Evolutionary conservation across 2,797 vertebrate species (phyloP).

Genomic region (Tenualosa thibaudeaui): DNA sequence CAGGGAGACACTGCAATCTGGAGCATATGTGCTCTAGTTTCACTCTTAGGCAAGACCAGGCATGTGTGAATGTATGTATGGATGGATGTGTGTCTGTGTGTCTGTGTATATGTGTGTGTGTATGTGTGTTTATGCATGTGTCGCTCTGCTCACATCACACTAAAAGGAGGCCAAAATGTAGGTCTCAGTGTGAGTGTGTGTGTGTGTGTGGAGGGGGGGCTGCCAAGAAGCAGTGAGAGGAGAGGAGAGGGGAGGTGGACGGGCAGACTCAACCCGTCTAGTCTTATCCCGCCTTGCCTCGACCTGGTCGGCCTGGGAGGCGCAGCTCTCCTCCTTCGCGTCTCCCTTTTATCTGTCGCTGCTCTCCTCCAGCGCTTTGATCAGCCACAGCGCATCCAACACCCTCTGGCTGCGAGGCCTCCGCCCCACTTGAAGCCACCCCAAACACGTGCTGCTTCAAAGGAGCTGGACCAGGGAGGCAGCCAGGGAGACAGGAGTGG

Average conservation of each 20-base stretch:
- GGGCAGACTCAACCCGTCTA: neutral
- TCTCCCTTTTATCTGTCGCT: conserved; percentile 47
- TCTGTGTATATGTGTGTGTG: neutral
- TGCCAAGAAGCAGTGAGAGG: neutral
- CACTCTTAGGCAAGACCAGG: neutral
- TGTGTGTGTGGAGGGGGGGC: neutral
- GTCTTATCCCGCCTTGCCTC: neutral
- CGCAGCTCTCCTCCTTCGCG: conserved; percentile 26
- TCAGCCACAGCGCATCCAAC: conserved; percentile 36
- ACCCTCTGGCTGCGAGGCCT: conserved; percentile 32
- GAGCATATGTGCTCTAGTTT: neutral
- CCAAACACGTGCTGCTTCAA: conserved; percentile 36
- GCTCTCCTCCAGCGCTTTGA: conserved; percentile 42
- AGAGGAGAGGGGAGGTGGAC: neutral
- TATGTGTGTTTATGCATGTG: conserved; percentile 26
- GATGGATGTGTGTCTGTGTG: neutral
- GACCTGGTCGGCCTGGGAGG: conserved; percentile 20
- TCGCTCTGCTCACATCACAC: neutral
- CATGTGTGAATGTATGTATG: neutral
- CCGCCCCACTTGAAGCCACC: conserved; percentile 33
- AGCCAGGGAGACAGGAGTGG: neutral
- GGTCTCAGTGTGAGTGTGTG: neutral
- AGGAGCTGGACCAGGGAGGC: conserved; percentile 1
- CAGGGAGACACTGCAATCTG: conserved; percentile 28
- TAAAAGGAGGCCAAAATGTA: conserved; percentile 38